phyloP scores from a whole-genome alignment of 1,140 invertebrate genomes.

The Trichogramma pretiosum region DNA sequence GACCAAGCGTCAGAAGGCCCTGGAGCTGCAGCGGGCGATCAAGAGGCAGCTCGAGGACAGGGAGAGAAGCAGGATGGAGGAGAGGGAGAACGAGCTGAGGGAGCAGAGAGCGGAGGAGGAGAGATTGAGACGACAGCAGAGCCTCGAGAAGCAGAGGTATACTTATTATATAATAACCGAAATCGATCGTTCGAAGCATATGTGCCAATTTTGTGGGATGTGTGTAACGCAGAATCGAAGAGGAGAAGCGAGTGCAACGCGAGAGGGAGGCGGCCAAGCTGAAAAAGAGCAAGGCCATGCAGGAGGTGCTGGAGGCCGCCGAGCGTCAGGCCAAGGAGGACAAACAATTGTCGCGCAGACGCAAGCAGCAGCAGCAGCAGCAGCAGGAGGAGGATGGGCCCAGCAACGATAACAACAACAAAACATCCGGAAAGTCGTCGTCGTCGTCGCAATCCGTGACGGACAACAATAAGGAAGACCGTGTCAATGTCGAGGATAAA shows the following conservation, averaged over 20 bases:
- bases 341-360: conserved; percentile 48
- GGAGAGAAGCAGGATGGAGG: conserved; percentile 55
- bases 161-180: too few species aligned
- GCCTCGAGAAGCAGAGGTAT: conserved; percentile 52
- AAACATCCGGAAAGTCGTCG: too few species aligned
- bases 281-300: conserved; percentile 31
- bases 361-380: not conserved
- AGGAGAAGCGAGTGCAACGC: conserved; percentile 35
- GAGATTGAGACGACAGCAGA: conserved; percentile 55
- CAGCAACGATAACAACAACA: too few species aligned
- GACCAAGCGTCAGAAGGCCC: conserved; percentile 56
- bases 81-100: conserved; percentile 49
- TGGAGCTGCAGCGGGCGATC: conserved; percentile 64
- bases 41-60: conserved; percentile 63
- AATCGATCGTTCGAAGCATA: not conserved
- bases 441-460: too few species aligned
- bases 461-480: too few species aligned
- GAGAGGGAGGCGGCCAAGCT: conserved; percentile 39
- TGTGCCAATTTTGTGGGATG: not conserved
- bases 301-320: conserved; percentile 47
- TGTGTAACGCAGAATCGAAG: conserved; percentile 38
- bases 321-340: conserved; percentile 51
- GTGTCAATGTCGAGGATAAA: too few species aligned
- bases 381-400: too few species aligned
- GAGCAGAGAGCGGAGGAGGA: conserved; percentile 62